These are phyloP conservation scores for Zygogramma bicolorata DNA, from an alignment of 2,888 invertebrate species.

Conservation along the genomic window DNA sequence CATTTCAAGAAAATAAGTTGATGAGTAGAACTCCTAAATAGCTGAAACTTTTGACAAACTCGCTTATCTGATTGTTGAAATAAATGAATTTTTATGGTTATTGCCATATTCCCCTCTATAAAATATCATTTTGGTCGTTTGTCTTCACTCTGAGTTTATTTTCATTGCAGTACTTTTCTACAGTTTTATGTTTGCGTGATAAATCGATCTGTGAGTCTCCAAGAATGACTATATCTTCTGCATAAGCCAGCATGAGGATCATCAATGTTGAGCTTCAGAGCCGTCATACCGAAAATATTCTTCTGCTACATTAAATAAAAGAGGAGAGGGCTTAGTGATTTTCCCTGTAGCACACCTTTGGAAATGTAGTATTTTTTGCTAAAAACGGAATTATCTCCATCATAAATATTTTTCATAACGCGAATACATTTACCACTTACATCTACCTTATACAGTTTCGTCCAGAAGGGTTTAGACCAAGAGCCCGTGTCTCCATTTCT, in stretches of 20 bases:
- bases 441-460: no score
- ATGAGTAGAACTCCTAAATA: neutral
- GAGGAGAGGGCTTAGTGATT: neutral
- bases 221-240: neutral
- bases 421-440: no score
- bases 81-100: no score
- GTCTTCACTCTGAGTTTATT: neutral
- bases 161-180: neutral
- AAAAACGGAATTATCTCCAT: neutral
- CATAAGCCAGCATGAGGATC: neutral
- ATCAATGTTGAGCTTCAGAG: neutral
- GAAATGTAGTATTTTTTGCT: conserved; percentile 3
- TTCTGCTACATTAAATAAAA: neutral
- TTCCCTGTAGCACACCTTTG: neutral
- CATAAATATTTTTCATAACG: neutral
- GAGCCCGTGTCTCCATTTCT: no score
- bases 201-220: neutral
- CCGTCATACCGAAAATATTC: neutral
- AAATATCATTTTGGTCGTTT: neutral
- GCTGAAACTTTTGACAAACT: neutral
- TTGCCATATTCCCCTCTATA: no score
- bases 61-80: neutral
- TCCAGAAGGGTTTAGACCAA: no score
- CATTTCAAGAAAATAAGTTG: neutral
- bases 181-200: neutral